Evolutionary conservation across 2,888 invertebrate species (phyloP), one percentile per base, ranked within the genome.

Genomic region (Eristalinus aeneus): DNA sequence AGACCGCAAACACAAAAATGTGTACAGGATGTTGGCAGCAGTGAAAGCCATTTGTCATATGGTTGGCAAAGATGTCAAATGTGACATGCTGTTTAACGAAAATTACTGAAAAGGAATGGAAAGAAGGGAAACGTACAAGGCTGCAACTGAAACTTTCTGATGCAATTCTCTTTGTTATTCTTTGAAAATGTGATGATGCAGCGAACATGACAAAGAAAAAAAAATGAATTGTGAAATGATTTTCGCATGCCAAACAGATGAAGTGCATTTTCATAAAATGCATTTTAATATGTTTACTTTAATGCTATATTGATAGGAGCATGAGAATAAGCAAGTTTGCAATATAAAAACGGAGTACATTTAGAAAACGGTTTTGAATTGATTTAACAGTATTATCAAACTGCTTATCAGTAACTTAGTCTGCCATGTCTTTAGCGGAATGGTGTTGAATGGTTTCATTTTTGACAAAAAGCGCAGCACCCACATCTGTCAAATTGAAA

Each of bases 21-120:
- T 82, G 82, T 86, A 71, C 77, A 86, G 77, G 81, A 82, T 78
- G 82, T 86, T 86, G 86, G 86, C 86, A 86, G 86, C 86, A 81
- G 46, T 86, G 86, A 58, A 73, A 82, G 74, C 74, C 77, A 81
- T 71, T 78, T 86, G 82, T 86, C 86, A 86, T 86, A 86, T 86
- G 86, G 82, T 82, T 46, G 81, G 58, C 36, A 46, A 56, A 56
- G 46, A 36, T 82, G 86, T 86, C 86, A 86, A 67, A 77, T 72
- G 22, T 85, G 69, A 71, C 82, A 82, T 77, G 74, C 69, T 81
- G 61, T 5, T 58, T 20, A 39, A 61, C 78, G 60, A 72, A 76
- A 27, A 65, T 1, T 16, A 23, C 46, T 10, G 10, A 64, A 22
- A 11, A 39, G 12, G 20, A 27, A 20, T 4, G 8, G 32, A 69